Evolutionary conservation across 2,113 vertebrate species (phyloP).

Genomic region (Chionodraco myersi): DNA sequence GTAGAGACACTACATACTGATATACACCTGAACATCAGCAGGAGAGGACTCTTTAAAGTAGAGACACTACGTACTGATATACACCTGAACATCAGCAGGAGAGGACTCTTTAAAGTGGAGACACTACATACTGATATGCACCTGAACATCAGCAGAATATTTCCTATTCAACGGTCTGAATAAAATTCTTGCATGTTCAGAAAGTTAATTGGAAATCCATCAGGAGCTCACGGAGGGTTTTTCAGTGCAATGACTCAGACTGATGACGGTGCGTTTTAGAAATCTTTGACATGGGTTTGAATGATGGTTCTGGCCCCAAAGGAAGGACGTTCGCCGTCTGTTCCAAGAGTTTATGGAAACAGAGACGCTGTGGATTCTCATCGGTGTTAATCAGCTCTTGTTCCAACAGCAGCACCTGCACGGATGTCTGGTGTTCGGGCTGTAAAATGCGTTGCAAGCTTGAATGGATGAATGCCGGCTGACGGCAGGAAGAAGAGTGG

Average conservation of each 20-base stretch:
- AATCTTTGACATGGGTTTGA: conserved; percentile 18
- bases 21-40: no score
- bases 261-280: conserved; percentile 12
- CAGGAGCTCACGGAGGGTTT: conserved; percentile 6
- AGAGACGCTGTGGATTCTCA: conserved; percentile 13
- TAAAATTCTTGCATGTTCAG: conserved; percentile 10
- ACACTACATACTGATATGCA: no score
- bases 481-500: conserved; percentile 54
- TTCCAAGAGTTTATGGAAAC: background rate
- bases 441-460: conserved; percentile 12
- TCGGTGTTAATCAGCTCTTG: background rate
- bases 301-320: background rate
- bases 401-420: conserved; percentile 6
- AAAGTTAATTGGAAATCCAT: conserved; percentile 25
- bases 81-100: no score
- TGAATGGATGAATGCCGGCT: conserved; percentile 18
- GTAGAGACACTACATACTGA: no score
- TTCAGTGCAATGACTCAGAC: conserved; percentile 9
- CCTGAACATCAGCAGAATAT: no score
- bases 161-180: background rate
- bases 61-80: no score
- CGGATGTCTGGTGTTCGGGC: conserved; percentile 5
- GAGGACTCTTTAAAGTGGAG: no score
- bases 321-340: conserved; percentile 16
- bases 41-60: no score